Percentiles rank a stretch among this genome's conserved stretches.
These are phyloP conservation scores for Mus spicilegus DNA, from an alignment of 2,113 vertebrate genomes.

Conservation along the genomic window DNA sequence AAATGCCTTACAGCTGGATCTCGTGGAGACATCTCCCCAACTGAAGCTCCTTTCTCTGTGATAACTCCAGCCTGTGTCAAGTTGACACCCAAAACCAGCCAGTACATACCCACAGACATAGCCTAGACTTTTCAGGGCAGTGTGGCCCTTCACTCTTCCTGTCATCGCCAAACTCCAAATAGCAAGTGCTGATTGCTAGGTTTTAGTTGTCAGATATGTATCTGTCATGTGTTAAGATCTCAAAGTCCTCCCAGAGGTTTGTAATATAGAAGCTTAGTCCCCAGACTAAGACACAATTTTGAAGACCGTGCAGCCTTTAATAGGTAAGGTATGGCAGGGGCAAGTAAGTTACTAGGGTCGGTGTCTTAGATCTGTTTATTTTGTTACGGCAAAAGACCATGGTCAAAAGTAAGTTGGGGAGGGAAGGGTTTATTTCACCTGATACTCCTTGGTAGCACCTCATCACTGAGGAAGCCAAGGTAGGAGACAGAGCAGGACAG, in stretches of 20 bases:
- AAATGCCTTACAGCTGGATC: too few species aligned
- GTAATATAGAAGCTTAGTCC: not conserved
- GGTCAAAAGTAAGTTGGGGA: not conserved
- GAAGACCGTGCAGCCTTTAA: not conserved
- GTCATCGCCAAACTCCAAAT: not conserved
- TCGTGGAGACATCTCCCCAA: too few species aligned
- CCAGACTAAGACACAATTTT: too few species aligned
- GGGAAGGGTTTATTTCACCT: not conserved
- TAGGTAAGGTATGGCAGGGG: not conserved
- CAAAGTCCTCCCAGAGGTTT: not conserved
- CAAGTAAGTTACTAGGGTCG: not conserved
- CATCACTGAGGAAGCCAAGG: not conserved
- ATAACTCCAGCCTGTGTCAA: too few species aligned
- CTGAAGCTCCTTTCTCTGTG: too few species aligned
- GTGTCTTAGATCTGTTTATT: not conserved
- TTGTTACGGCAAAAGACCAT: not conserved
- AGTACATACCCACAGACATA: not conserved
- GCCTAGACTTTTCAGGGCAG: not conserved
- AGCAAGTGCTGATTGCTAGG: not conserved
- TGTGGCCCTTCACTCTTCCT: not conserved
- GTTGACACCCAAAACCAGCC: too few species aligned
- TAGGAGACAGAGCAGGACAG: too few species aligned
- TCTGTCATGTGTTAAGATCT: too few species aligned
- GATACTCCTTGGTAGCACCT: not conserved
- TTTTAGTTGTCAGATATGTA: not conserved